These are phyloP conservation scores for Caenorhabditis afra DNA, from an alignment of 2,888 invertebrate species.

Conservation along the genomic window DNA sequence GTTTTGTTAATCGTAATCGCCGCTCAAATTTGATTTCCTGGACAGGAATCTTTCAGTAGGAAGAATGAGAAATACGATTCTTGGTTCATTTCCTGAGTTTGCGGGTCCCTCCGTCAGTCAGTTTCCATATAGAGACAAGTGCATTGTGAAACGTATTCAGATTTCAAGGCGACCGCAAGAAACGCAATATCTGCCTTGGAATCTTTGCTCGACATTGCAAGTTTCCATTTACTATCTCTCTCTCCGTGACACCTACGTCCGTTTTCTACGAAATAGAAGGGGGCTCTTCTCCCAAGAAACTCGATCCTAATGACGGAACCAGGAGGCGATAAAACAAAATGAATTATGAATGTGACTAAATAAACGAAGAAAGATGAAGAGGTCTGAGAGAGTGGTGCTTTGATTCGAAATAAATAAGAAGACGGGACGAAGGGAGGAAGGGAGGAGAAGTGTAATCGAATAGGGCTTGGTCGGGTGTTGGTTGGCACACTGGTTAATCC, in stretches of 20 bases:
- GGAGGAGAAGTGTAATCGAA: constrained; percentile 58
- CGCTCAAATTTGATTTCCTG: constrained; percentile 23
- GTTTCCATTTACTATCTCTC: no score
- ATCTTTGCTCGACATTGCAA: background rate
- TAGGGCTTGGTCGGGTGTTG: constrained; percentile 50
- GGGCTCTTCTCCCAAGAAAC: constrained; percentile 10
- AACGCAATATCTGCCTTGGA: constrained; percentile 29
- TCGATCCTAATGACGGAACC: constrained; percentile 29
- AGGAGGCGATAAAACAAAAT: constrained; percentile 27
- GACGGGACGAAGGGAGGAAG: constrained; percentile 9
- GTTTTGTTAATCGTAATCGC: constrained; percentile 20
- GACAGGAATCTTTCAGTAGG: constrained; percentile 1
- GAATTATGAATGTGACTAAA: constrained; percentile 49
- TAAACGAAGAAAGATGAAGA: constrained; percentile 26
- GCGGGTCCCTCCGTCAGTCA: constrained; percentile 12
- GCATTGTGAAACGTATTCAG: constrained; percentile 43
- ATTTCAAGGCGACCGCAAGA: constrained; percentile 50
- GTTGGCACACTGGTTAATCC: constrained; percentile 58
- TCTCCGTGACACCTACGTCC: no score
- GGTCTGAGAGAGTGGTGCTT: constrained; percentile 17
- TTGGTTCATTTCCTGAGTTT: constrained; percentile 52
- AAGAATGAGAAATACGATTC: constrained; percentile 40
- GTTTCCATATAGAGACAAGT: constrained; percentile 37
- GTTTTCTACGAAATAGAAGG: no score
- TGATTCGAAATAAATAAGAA: constrained; percentile 58